Base-by-base conservation (phyloP, 2,888 invertebrate species). In the Xanthia icteritia region DNA sequence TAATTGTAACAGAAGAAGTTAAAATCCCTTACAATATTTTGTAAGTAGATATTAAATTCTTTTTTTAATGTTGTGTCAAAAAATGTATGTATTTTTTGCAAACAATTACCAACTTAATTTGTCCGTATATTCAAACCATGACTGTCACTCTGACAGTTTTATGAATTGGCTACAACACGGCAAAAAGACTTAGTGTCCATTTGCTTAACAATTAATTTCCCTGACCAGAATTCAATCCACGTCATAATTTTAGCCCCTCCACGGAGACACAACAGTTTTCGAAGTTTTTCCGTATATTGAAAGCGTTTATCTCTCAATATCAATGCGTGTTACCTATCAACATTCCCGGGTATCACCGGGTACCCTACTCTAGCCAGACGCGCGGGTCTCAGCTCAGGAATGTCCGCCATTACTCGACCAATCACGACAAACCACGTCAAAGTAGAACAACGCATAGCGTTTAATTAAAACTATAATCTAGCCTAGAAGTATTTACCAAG, bases 261-360 rank as follows among this genome's bases (percentile, higher is more conserved):
- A 20, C n/a, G 23, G n/a, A n/a, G n/a, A n/a, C n/a, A n/a, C n/a
- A n/a, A n/a, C n/a, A n/a, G n/a, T n/a, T n/a, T n/a, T n/a, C n/a
- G n/a, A n/a, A n/a, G n/a, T n/a, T n/a, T n/a, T n/a, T n/a, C 17
- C 17, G 31, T 9, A 9, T 17, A 31, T 8, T 8, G 23, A n/a
- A 11, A 1, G 13, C 11, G 51, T n/a, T 13, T n/a, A 42, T 13
- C 20, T 39, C 1, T 17, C 51, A 5, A 42, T 23, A 23, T 42
- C 1, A 23, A 31, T 31, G n/a, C 13, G 48, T 36, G n/a, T 45
- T 31, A 17, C 5, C 36, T 45, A 36, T 60, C 36, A 42, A 78
- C 70, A 78, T 78, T 78, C 65, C 63, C 36, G 27, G 42, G n/a
- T 42, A 27, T 9, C 39, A 9, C 23, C 13, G 23, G 36, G 20